Evolutionary conservation across 2,888 invertebrate genomes (phyloP).

Genomic region (Epinotia bilunana): DNA sequence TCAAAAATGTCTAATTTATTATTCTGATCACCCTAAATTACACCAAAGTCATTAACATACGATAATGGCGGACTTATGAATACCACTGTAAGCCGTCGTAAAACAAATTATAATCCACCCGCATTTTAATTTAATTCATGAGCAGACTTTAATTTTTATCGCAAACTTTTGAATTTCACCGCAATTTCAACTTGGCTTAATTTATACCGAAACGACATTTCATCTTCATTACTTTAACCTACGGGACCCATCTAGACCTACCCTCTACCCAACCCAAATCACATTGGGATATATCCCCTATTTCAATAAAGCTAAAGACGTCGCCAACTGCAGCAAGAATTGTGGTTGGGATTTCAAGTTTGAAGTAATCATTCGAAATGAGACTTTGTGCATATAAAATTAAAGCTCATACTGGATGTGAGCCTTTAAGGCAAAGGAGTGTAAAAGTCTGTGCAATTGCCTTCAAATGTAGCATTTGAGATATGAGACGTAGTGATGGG

Average conservation of each 20-base stretch:
- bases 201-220: constrained; percentile 44
- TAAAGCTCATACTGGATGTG: constrained; percentile 11
- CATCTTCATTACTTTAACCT: constrained; percentile 45
- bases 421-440: constrained; percentile 44
- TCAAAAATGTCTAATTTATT: not conserved
- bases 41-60: constrained; percentile 10
- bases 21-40: not conserved
- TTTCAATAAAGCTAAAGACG: not conserved
- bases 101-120: constrained; percentile 36
- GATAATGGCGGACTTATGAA: constrained; percentile 20
- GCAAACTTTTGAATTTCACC: constrained; percentile 41
- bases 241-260: constrained; percentile 38
- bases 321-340: constrained; percentile 1
- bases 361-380: constrained; percentile 37
- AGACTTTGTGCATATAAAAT: constrained; percentile 34
- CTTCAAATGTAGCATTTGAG: constrained; percentile 51
- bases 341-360: constrained; percentile 13
- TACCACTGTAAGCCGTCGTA: constrained; percentile 23
- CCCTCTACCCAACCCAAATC: not conserved
- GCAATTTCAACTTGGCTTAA: constrained; percentile 41
- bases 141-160: constrained; percentile 37
- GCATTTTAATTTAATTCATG: constrained; percentile 43
- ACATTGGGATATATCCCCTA: constrained; percentile 22
- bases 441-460: constrained; percentile 56
- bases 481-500: constrained; percentile 48